Conservation (phyloP, 2,888 invertebrate species). For the Parapristionchus giblindavisi region DNA sequence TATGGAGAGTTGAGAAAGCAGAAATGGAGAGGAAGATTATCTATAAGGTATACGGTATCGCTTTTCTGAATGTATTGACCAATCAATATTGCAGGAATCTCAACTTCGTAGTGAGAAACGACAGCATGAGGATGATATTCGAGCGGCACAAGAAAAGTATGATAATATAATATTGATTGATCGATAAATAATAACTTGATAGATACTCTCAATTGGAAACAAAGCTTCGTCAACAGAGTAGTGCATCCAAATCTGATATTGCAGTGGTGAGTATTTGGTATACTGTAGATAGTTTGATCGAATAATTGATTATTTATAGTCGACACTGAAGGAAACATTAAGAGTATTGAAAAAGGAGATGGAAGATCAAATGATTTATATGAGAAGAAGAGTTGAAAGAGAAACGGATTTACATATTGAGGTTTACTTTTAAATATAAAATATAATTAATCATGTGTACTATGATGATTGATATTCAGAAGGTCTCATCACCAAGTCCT, state of each 20-base stretch:
- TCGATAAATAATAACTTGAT: neutral
- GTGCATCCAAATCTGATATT: neutral
- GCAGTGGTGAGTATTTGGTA: conserved; percentile 15
- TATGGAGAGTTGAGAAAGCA: conserved; percentile 6
- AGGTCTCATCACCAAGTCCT: neutral
- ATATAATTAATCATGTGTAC: neutral
- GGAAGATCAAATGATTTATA: neutral
- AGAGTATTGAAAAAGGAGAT: neutral
- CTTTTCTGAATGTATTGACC: neutral
- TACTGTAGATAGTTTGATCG: neutral
- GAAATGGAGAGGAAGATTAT: conserved; percentile 27
- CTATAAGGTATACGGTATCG: conserved; percentile 12
- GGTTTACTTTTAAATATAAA: no score
- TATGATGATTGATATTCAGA: neutral
- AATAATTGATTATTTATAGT: neutral
- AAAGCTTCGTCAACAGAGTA: conserved; percentile 1
- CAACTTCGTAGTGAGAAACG: conserved; percentile 27
- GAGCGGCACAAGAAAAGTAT: conserved; percentile 4
- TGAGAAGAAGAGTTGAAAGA: neutral
- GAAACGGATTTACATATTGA: no score
- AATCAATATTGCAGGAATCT: conserved; percentile 8
- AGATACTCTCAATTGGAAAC: conserved; percentile 2
- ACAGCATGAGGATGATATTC: conserved; percentile 1
- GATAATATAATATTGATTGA: neutral
- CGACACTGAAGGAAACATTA: neutral